Evolutionary conservation across 2,113 vertebrate species (phyloP).

Genomic region (Brachypteracias leptosomus): DNA sequence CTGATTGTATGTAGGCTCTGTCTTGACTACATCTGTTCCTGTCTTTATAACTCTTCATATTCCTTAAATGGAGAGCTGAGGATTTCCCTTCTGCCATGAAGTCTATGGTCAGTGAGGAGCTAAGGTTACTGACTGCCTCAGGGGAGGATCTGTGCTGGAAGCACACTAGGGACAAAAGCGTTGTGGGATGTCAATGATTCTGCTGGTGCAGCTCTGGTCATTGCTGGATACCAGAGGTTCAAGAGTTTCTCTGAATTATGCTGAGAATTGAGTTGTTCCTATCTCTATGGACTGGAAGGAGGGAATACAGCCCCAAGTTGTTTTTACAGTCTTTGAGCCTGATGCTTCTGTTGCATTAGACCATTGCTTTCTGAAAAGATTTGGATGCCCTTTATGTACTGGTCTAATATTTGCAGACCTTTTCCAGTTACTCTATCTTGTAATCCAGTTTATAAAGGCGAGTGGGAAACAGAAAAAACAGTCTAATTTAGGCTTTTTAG

Average conservation of each 20-base stretch:
- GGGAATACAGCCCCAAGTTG: not conserved
- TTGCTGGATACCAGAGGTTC: not conserved
- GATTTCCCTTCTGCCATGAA: not conserved
- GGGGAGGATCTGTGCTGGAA: not conserved
- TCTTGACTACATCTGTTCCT: not conserved
- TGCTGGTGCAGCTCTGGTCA: not conserved
- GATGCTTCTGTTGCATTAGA: not conserved
- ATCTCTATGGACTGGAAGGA: not conserved
- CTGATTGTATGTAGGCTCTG: not conserved
- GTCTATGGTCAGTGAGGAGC: not conserved
- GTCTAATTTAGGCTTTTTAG: not conserved
- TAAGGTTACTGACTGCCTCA: not conserved
- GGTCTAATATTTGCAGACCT: not conserved
- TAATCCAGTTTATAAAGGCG: not conserved
- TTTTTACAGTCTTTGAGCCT: not conserved
- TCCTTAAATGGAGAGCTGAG: not conserved
- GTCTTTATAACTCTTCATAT: not conserved
- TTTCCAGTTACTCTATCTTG: not conserved
- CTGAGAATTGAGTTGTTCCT: not conserved
- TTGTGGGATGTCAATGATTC: not conserved
- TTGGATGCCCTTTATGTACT: not conserved
- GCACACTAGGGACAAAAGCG: rapidly evolving
- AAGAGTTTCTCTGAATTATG: not conserved
- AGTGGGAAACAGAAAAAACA: not conserved
- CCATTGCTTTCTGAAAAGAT: not conserved